Conservation (phyloP, 2,113 vertebrate species). For the Macquaria ambigua region DNA sequence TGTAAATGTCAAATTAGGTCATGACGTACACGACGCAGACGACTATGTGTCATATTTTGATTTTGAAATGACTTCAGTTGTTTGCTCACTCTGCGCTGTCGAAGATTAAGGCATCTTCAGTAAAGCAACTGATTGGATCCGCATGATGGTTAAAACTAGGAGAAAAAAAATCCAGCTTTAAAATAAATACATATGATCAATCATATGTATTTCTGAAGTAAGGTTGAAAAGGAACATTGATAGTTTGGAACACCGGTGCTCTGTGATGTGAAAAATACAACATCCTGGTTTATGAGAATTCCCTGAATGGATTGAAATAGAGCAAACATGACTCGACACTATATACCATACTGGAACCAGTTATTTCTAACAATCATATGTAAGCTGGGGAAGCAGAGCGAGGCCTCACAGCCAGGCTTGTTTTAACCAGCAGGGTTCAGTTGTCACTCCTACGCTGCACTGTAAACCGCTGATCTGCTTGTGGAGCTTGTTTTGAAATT, state of each 20-base stretch:
- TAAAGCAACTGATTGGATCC: background rate
- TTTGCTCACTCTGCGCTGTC: background rate
- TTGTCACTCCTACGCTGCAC: slow-evolving; percentile 1
- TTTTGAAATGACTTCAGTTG: background rate
- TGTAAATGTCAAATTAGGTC: background rate
- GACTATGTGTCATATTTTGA: background rate
- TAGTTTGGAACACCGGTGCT: background rate
- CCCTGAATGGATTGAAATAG: slow-evolving; percentile 4
- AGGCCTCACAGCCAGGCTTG: slow-evolving; percentile 23
- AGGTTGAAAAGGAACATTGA: background rate
- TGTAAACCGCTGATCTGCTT: slow-evolving; percentile 34
- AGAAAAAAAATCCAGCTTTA: background rate
- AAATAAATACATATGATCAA: slow-evolving; percentile 8
- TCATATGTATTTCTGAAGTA: background rate
- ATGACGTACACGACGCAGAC: no score
- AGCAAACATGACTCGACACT: slow-evolving; percentile 22
- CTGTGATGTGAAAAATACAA: background rate
- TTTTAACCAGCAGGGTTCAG: slow-evolving; percentile 31
- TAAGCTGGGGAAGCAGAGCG: background rate
- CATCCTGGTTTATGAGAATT: slow-evolving; percentile 9
- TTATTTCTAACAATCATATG: slow-evolving; percentile 1
- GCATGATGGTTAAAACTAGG: background rate
- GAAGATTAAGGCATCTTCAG: background rate
- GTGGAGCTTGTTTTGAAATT: slow-evolving; percentile 36
- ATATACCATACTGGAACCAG: background rate